Evolutionary conservation across 2,888 invertebrate species (phyloP).

Genomic region (Lepetodrilus schrolli): DNA sequence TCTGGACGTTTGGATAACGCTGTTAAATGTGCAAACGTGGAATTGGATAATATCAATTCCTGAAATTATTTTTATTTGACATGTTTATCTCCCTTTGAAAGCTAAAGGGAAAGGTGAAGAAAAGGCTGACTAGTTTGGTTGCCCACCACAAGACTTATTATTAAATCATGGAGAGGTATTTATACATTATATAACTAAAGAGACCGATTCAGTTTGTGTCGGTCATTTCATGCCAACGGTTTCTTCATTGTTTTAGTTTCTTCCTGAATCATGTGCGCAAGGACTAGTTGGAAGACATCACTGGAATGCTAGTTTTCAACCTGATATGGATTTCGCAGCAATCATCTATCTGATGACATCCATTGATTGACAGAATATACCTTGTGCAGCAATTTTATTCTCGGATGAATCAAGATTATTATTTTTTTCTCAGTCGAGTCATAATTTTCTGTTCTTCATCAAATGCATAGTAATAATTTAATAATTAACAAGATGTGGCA

Average conservation of each 20-base stretch:
- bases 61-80: slow-evolving; percentile 12
- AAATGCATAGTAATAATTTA: not conserved
- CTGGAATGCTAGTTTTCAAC: not conserved
- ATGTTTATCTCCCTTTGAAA: not conserved
- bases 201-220: not conserved
- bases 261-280: slow-evolving; percentile 3
- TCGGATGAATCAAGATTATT: not conserved
- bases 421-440: not conserved
- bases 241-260: slow-evolving; percentile 20
- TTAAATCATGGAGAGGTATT: slow-evolving; percentile 10
- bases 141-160: no score
- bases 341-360: not conserved
- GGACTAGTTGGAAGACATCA: not conserved
- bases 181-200: slow-evolving; percentile 12
- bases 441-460: not conserved
- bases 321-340: not conserved
- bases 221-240: slow-evolving; percentile 12
- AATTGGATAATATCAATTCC: not conserved
- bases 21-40: not conserved
- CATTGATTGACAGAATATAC: not conserved
- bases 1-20: no score
- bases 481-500: not conserved
- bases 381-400: not conserved
- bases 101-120: not conserved
- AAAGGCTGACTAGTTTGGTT: no score